Evolutionary conservation across 2,797 vertebrate genomes (phyloP).

Genomic region (Sebastes diaconus): DNA sequence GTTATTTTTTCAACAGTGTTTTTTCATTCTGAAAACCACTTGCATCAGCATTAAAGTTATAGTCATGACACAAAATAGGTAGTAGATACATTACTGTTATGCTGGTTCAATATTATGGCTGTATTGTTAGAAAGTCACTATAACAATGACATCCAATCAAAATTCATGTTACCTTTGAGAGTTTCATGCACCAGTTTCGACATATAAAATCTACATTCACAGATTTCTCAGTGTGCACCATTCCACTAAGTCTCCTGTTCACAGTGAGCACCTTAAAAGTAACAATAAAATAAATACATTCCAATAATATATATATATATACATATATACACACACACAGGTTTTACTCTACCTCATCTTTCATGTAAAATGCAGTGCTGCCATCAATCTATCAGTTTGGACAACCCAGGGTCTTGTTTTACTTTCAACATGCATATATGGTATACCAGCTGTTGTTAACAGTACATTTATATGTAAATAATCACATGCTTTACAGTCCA

Average conservation of each 20-base stretch:
- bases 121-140: too few relatives aligned
- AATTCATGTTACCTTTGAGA: too few relatives aligned
- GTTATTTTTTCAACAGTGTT: too few relatives aligned
- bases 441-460: neutral
- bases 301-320: neutral
- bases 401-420: neutral
- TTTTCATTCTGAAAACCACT: neutral
- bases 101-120: neutral
- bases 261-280: neutral
- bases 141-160: too few relatives aligned
- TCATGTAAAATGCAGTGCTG: neutral
- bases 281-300: too few relatives aligned
- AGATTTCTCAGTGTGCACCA: neutral
- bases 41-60: too few relatives aligned
- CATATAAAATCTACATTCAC: neutral
- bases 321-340: neutral
- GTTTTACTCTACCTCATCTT: neutral
- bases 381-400: neutral
- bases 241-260: neutral
- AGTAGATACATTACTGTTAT: too few relatives aligned
- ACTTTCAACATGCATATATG: conserved; percentile 14
- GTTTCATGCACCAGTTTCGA: too few relatives aligned
- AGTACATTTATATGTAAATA: neutral
- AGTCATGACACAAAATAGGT: too few relatives aligned
- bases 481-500: conserved; percentile 16